Base-by-base conservation (phyloP, 2,797 vertebrate genomes). In the Urosaurus nigricauda region DNA sequence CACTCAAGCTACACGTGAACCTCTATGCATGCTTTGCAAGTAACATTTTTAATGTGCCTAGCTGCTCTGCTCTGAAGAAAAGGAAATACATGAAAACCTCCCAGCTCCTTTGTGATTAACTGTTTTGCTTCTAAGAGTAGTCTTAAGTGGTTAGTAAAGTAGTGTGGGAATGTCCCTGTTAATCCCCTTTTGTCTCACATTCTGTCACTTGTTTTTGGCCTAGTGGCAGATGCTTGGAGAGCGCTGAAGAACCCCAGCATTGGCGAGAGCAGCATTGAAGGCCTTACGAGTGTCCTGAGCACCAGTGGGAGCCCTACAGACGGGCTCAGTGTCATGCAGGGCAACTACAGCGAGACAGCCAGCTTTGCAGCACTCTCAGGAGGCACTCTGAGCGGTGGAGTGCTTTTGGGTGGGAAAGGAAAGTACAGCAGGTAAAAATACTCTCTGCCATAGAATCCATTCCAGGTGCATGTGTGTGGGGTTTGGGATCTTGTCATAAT, bases 231-330 rank as follows among this genome's bases (percentile, higher is more conserved):
- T 7, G 99, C 99, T 3, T 99, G 99, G 99, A 96, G 98, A 90
- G 99, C 99, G 47, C 97, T 99, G 89, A 99, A 99, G 96, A 99
- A 98, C 68, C 98, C 98, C 90, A 99, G 98, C 95, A 98, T 99
- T 1, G 98, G 99, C 0, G 98, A 99, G 87, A 99, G 99, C 97
- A 99, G 99, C 90, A 98, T 99, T 51, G 98, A 99, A 88, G 99
- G 98, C 16, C 97, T 98, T 26, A 98, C 98, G 75, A 99, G 98
- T 0, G 98, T 98, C 35, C 93, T 99, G 93, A 99, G 99, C 96
- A 99, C 98, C 96, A 99, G 98, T 5, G 98, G 97, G 96, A 97
- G 97, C 97, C 90, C 98, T 96, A 96, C 98, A 17, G 73, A 98
- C 56, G 97, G 98, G 95, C 95, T 98, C 97, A 56, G 98, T 86